phyloP scores from a whole-genome alignment of 2,888 invertebrate genomes.

The Chalcis sispes region DNA sequence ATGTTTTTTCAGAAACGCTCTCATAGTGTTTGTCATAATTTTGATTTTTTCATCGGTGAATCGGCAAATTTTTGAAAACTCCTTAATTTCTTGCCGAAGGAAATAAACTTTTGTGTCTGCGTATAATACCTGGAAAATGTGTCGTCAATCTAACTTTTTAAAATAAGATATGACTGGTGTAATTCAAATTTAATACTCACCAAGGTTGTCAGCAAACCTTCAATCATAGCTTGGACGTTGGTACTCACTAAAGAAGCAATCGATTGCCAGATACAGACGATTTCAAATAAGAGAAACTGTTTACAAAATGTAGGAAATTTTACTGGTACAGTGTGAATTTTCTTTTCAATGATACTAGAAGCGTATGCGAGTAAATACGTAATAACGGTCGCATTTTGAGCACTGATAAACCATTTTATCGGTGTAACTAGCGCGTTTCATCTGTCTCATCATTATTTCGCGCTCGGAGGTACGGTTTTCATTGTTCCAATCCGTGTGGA shows the following conservation, averaged over 20 bases:
- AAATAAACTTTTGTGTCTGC: slow-evolving; percentile 4
- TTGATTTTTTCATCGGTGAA: no score
- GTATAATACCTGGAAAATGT: slow-evolving; percentile 2
- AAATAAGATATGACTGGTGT: no score
- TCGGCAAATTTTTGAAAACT: no score
- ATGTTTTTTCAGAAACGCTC: not conserved
- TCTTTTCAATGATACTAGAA: not conserved
- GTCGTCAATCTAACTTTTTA: no score
- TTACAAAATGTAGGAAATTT: slow-evolving; percentile 13
- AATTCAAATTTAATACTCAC: slow-evolving; percentile 13
- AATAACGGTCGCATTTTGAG: no score
- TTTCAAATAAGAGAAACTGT: slow-evolving; percentile 21
- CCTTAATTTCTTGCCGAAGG: not conserved
- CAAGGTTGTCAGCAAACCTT: slow-evolving; percentile 15
- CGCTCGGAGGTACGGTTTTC: not conserved
- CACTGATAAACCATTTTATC: slow-evolving; percentile 10
- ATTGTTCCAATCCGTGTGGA: not conserved
- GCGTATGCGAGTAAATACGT: slow-evolving; percentile 16
- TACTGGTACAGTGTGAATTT: not conserved
- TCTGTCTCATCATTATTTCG: slow-evolving; percentile 2
- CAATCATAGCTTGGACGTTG: slow-evolving; percentile 13
- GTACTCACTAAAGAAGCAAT: not conserved
- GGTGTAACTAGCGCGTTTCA: not conserved
- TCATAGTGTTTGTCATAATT: no score
- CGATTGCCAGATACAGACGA: slow-evolving; percentile 12